A percentile compares a stretch with the other conserved stretches of the same genome.
Evolutionary conservation across 2,888 invertebrate genomes (phyloP).

Genomic region (Oegoconia quadripuncta): DNA sequence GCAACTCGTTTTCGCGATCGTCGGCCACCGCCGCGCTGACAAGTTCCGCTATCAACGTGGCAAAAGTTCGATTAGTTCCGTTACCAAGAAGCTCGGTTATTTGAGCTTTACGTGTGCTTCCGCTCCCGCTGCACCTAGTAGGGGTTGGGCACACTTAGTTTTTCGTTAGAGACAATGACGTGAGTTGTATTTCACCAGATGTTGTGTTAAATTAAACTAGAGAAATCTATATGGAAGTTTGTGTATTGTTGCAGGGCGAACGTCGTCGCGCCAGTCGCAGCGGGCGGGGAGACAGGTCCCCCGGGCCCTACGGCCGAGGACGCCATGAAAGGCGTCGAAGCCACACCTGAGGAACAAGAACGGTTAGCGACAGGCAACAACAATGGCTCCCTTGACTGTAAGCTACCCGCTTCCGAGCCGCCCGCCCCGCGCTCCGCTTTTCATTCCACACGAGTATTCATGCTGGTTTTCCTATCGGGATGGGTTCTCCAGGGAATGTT

Average conservation of each 20-base stretch:
- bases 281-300: constrained; percentile 59
- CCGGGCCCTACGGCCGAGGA: constrained; percentile 59
- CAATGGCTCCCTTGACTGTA: constrained; percentile 89
- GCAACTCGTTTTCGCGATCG: constrained; percentile 32
- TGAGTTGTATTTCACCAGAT: constrained; percentile 39
- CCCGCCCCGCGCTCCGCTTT: constrained; percentile 83
- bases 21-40: constrained; percentile 27
- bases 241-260: constrained; percentile 63
- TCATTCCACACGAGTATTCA: constrained; percentile 92
- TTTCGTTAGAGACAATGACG: constrained; percentile 43
- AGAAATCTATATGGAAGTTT: constrained; percentile 26
- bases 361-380: constrained; percentile 75
- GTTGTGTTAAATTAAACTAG: constrained; percentile 7
- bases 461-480: constrained; percentile 91
- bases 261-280: constrained; percentile 50
- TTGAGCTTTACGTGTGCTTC: constrained; percentile 50
- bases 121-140: constrained; percentile 33
- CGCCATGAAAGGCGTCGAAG: constrained; percentile 73
- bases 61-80: constrained; percentile 34
- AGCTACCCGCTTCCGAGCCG: constrained; percentile 79
- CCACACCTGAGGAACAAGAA: constrained; percentile 73
- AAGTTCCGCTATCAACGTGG: neutral
- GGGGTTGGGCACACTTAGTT: constrained; percentile 12
- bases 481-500: constrained; percentile 95
- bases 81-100: constrained; percentile 48